phyloP scores from a whole-genome alignment of 2,797 vertebrate genomes.

The Erpetoichthys calabaricus region DNA sequence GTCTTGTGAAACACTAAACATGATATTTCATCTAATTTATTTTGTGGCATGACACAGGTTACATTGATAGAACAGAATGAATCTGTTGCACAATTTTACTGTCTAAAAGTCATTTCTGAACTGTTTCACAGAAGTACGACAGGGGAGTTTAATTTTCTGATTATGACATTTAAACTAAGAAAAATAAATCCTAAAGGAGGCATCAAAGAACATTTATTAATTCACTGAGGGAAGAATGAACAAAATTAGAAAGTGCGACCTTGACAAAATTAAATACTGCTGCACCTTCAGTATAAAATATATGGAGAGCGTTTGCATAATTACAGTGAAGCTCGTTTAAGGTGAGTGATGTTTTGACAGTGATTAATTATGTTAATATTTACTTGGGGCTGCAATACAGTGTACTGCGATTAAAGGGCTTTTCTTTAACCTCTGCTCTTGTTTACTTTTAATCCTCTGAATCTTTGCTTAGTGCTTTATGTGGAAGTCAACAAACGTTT shows the following conservation, averaged over 20 bases:
- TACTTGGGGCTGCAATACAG: constrained; percentile 33
- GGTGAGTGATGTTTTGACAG: constrained; percentile 36
- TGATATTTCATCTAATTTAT: too few relatives aligned
- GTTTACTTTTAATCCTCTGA: constrained; percentile 35
- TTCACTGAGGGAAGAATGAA: constrained; percentile 10
- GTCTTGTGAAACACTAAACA: too few relatives aligned
- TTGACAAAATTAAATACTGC: constrained; percentile 30
- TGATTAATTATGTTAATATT: constrained; percentile 58
- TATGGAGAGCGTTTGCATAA: constrained; percentile 23
- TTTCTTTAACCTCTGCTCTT: constrained; percentile 37
- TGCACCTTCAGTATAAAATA: constrained; percentile 16
- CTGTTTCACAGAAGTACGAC: constrained; percentile 20
- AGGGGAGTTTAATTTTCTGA: constrained; percentile 18
- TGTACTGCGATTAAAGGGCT: constrained; percentile 33
- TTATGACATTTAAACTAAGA: constrained; percentile 17
- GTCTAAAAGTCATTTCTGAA: constrained; percentile 31
- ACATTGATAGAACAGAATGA: too few relatives aligned
- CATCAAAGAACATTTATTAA: constrained; percentile 23
- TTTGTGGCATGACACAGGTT: too few relatives aligned
- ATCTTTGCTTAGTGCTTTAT: constrained; percentile 39
- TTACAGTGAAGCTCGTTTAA: constrained; percentile 31
- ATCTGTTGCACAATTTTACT: neutral
- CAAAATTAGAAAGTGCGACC: constrained; percentile 34
- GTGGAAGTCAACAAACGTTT: too few relatives aligned
- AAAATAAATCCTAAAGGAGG: constrained; percentile 27